Evolutionary conservation across 2,113 vertebrate species (phyloP), one percentile per base, ranked within the genome.

Genomic region (Neomonachus schauinslandi): DNA sequence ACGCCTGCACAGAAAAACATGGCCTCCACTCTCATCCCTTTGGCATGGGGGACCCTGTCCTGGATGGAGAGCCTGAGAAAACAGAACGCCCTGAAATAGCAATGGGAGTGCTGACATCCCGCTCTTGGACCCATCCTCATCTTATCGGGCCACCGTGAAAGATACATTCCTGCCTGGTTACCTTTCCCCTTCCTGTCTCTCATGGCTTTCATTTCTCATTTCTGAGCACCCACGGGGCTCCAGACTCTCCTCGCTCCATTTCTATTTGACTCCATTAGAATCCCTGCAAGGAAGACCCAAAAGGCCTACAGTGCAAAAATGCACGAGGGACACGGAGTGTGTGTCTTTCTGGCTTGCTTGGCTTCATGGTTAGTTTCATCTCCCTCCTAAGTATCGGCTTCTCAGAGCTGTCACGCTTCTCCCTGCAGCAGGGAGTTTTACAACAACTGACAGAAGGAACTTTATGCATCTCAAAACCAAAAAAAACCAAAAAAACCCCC

Each of bases 401-500:
- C 53, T 87, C 81, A 10, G 80, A 72, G 81, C 94, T 97, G 93
- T 95, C 72, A 82, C 1, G 19, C 39, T 72, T 89, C 88, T 91
- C 91, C 93, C 77, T 93, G 93, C 89, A 91, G 97, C 33, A 46
- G 96, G 79, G 84, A 76, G 42, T 79, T 98, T 96, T 93, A 97
- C 77, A 86, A 51, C 15, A 12, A 74, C 87, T 33, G 97, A 94
- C 95, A 98, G 98, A 96, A 97, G 95, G 93, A 88, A 94, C 89
- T 98, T 97, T 81, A 97, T 91, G 97, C 87, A 97, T 98, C 94
- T 97, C 94, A 93, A 95, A 95, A 97, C 81, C 81, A 94, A 71
- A 74, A 33, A 18, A 42, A 22, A n/a, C n/a, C n/a, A n/a, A n/a
- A n/a, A 10, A 42, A 59, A 33, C 5, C 92, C 93, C 5, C 92